Evolutionary conservation across 53 echinoderm and acorn worm genomes (phyloP).

Genomic region (Crossaster papposus): DNA sequence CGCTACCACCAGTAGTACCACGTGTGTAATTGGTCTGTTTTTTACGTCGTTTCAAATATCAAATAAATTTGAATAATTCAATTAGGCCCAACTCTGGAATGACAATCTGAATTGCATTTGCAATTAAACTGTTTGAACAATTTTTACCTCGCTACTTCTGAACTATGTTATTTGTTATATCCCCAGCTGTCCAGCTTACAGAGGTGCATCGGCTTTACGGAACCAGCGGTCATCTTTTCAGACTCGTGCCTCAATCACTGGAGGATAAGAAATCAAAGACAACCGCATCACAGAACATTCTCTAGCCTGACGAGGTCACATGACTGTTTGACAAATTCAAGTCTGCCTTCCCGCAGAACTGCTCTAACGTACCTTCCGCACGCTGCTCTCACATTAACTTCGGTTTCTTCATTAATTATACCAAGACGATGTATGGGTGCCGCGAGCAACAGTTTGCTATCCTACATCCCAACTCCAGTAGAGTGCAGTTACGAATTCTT

Average conservation of each 20-base stretch:
- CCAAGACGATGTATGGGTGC: slow-evolving; percentile 12
- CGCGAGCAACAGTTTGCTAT: not conserved
- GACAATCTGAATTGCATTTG: too few species aligned
- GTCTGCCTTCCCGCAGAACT: not conserved
- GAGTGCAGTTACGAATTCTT: slow-evolving; percentile 82
- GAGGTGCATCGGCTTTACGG: not conserved
- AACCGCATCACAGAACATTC: slow-evolving; percentile 33
- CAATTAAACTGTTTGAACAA: not conserved
- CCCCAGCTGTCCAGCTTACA: slow-evolving; percentile 28
- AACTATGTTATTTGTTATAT: not conserved
- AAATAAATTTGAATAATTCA: too few species aligned
- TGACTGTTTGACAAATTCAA: not conserved
- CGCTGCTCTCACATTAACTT: not conserved
- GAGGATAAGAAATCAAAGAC: slow-evolving; percentile 1
- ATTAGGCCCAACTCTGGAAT: too few species aligned
- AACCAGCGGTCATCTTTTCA: not conserved
- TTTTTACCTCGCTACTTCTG: not conserved
- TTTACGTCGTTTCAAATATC: too few species aligned
- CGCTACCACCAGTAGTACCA: too few species aligned
- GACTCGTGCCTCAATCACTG: not conserved
- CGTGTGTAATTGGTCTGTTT: too few species aligned
- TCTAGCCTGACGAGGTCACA: slow-evolving; percentile 32
- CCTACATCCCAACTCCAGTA: slow-evolving; percentile 81
- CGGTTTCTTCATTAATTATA: not conserved
- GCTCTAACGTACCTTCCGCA: not conserved